Evolutionary conservation across 1,140 invertebrate species (phyloP), one percentile per base, ranked within the genome.

Genomic region (Drosophila pseudoobscura): DNA sequence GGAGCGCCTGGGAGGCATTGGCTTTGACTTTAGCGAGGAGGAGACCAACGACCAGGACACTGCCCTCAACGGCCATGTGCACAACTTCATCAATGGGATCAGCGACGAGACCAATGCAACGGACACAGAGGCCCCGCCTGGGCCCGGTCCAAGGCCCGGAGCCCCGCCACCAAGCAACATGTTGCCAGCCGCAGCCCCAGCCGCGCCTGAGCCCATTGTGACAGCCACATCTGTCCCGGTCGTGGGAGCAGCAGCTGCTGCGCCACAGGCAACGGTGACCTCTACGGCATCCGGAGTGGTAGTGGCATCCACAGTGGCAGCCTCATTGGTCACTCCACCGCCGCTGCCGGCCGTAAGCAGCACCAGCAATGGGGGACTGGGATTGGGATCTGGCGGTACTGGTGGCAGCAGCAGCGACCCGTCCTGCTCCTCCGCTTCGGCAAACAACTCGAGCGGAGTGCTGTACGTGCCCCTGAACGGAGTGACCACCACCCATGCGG

Each of bases 11-110:
- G 46, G 35, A 43, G 35, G 35, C 15, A 54, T 73, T 15, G 55
- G 76, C 61, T 87, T 90, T 11, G 90, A 79, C 13, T 83, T 83
- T 29, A 72, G 56, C 45, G 89, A 91, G 45, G 82, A 90, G 72
- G 90, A 91, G 55, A 20, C 69, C 43, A 29, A 61, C 46, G 87
- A 91, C 3, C 83, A 80, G 64, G 89, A 90, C 58, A 76, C 71
- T 11, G 70, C 80, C 0, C 61, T 91, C 6, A 91, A 91, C 55
- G 91, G 90, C 6, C 80, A 88, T 39, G 90, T 91, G 17, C 80
- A 84, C 54, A 91, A 90, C 46, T 91, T 91, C 15, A 91, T 91
- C n/a, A 91, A 91, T 29, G 90, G 90, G 13, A 88, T 91, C 8
- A 75, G 52, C 39, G 90, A 91, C 13, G 90, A 90, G 22, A 45